These are phyloP conservation scores for Acanthis flammea DNA, from an alignment of 2,797 vertebrate species.

Conservation along the genomic window DNA sequence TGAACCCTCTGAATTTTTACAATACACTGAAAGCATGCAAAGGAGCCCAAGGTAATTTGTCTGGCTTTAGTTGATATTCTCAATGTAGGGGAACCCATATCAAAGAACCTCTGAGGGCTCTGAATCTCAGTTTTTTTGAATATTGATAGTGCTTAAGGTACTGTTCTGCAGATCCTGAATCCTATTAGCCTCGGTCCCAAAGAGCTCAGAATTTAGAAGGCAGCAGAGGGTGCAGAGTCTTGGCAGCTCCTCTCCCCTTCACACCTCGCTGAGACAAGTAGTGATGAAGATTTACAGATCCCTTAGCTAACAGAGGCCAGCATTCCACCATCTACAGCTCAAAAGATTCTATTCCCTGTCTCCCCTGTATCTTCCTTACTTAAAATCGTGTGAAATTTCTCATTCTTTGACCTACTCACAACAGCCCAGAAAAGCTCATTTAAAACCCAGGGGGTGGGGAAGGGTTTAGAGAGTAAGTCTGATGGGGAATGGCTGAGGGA, in stretches of 20 bases:
- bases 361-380: neutral
- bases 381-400: neutral
- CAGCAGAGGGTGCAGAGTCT: neutral
- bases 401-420: neutral
- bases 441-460: accelerated
- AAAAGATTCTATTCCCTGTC: neutral
- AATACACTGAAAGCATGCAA: neutral
- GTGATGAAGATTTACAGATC: neutral
- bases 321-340: neutral
- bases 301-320: neutral
- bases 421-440: neutral
- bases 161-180: neutral
- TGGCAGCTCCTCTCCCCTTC: neutral
- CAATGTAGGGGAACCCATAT: neutral
- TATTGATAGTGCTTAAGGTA: neutral
- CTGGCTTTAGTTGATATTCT: neutral
- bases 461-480: neutral
- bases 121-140: neutral
- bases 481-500: neutral
- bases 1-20: neutral
- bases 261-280: neutral
- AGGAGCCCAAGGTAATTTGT: neutral
- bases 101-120: neutral
- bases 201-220: neutral
- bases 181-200: neutral